Conservation (phyloP, 2,113 vertebrate species). For the Hemichromis elongatus region DNA sequence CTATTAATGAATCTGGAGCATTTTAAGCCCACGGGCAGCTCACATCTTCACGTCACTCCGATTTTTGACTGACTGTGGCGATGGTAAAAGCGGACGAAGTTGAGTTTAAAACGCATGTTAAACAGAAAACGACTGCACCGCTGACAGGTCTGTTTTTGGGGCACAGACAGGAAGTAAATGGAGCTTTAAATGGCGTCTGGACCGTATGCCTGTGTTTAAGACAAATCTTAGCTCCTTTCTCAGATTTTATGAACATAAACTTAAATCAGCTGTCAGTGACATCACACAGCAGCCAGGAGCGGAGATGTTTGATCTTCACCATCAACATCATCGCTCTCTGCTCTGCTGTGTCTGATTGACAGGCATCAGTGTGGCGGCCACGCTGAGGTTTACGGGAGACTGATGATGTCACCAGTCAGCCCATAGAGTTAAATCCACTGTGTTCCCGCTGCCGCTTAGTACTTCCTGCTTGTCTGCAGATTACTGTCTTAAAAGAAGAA, state of each 20-base stretch:
- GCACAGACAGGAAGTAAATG: neutral
- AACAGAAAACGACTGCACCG: neutral
- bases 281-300: slow-evolving; percentile 1
- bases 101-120: neutral
- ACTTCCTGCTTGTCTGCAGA: slow-evolving; percentile 6
- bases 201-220: slow-evolving; percentile 10
- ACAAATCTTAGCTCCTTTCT: slow-evolving; percentile 5
- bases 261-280: neutral
- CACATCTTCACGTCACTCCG: neutral
- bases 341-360: slow-evolving; percentile 4
- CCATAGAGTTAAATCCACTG: slow-evolving; percentile 30
- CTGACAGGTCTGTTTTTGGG: neutral
- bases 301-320: neutral
- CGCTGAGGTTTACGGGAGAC: slow-evolving; percentile 19
- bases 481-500: slow-evolving; percentile 28
- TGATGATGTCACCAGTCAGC: slow-evolving; percentile 32
- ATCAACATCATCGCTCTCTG: neutral
- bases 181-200: slow-evolving; percentile 2
- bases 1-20: neutral
- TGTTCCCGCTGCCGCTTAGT: slow-evolving; percentile 1
- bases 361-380: neutral
- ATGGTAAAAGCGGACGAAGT: neutral
- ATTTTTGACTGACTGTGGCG: neutral
- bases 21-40: neutral
- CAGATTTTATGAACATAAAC: neutral